Conservation (phyloP, 2,888 invertebrate genomes). For the Nebria brevicollis region DNA sequence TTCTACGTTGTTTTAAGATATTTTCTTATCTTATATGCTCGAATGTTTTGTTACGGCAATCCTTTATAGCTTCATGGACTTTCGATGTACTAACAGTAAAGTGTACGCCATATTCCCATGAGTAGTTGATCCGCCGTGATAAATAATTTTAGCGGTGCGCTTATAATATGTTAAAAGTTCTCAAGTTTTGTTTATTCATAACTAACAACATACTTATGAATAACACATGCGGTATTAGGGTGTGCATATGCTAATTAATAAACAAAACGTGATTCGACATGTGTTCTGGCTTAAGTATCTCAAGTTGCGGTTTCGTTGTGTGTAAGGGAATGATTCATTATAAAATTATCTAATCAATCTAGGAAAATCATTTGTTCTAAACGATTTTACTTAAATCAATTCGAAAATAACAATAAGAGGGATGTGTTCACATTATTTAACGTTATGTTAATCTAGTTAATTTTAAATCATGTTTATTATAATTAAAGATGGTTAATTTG, state of each 20-base stretch:
- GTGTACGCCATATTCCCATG: not conserved
- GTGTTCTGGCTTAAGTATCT: not conserved
- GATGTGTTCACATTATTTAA: no score
- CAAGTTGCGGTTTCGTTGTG: not conserved
- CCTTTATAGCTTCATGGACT: not conserved
- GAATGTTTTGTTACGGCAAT: not conserved
- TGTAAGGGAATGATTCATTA: not conserved
- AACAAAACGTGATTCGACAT: not conserved
- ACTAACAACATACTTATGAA: slow-evolving; percentile 1
- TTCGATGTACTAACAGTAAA: not conserved
- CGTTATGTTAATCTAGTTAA: no score
- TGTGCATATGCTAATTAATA: not conserved
- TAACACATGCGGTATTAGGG: not conserved
- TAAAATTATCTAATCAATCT: not conserved
- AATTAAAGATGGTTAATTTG: no score
- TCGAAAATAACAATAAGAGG: no score
- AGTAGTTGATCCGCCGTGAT: not conserved
- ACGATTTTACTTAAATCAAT: no score
- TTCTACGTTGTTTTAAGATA: not conserved
- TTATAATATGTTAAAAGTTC: not conserved
- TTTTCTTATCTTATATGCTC: not conserved
- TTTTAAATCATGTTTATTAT: no score
- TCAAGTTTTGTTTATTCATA: not conserved
- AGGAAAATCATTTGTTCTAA: no score
- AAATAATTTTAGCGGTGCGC: not conserved